phyloP scores from a whole-genome alignment of 2,888 invertebrate genomes.

The Aphelenchoides bicaudatus region DNA sequence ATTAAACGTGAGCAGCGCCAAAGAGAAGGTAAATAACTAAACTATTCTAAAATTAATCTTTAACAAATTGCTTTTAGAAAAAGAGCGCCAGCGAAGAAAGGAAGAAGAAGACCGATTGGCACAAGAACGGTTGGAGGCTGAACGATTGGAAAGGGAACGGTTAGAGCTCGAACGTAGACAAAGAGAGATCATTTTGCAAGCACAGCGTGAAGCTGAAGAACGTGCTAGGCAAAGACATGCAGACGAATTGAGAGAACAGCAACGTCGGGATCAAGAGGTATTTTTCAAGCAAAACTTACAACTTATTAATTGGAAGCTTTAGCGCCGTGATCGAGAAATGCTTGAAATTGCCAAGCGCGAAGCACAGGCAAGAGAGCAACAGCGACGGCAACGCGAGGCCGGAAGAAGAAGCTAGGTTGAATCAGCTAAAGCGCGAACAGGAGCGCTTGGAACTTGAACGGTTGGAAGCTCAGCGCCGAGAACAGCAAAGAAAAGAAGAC shows the following conservation, averaged over 20 bases:
- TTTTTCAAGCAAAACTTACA: neutral
- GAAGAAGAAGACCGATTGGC: conserved; percentile 41
- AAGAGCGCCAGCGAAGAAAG: conserved; percentile 26
- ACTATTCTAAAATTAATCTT: too few relatives aligned
- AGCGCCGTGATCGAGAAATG: conserved; percentile 45
- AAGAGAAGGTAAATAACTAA: conserved; percentile 40
- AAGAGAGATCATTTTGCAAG: conserved; percentile 42
- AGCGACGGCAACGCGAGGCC: conserved; percentile 30
- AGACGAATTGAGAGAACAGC: conserved; percentile 32
- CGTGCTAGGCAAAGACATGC: conserved; percentile 36
- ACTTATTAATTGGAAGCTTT: neutral
- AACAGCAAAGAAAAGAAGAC: conserved; percentile 54
- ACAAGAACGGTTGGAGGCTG: conserved; percentile 24
- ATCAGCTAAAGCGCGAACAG: conserved; percentile 7
- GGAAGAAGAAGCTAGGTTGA: conserved; percentile 18
- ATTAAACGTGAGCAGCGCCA: conserved; percentile 54
- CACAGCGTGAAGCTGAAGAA: conserved; percentile 39
- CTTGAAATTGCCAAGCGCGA: conserved; percentile 44
- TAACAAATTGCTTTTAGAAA: too few relatives aligned
- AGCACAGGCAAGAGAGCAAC: conserved; percentile 48
- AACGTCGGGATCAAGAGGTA: conserved; percentile 35
- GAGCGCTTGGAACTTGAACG: conserved; percentile 44
- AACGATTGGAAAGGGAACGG: conserved; percentile 40
- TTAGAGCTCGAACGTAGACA: conserved; percentile 48
- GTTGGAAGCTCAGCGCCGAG: conserved; percentile 49